Evolutionary conservation across 2,888 invertebrate genomes (phyloP), one percentile per base, ranked within the genome.

Genomic region (Melipona bicolor): DNA sequence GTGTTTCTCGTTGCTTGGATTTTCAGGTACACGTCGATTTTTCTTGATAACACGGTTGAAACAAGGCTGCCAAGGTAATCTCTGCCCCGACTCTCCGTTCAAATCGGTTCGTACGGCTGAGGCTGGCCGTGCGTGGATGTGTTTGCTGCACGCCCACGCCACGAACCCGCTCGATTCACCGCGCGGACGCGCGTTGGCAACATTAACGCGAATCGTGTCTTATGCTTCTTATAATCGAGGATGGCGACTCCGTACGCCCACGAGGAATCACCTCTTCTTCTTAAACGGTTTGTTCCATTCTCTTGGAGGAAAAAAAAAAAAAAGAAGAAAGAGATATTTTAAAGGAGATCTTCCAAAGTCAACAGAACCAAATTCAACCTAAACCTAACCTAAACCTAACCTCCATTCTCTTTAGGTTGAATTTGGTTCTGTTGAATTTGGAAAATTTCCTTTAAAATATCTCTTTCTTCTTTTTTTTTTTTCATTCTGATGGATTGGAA

Each of bases 21-120:
- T 83, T 82, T 71, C 67, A 82, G n/a, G 36, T 68, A 67, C 75
- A 19, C 49, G 19, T n/a, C 27, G 17, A 65, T 36, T 64, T 62
- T 72, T 69, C 64, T 73, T 67, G 83, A 83, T 83, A 82, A 83
- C 79, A 79, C 43, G 74, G 27, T 74, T 78, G 61, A 68, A 78
- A 67, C 77, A 62, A 52, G 61, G 59, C 52, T 76, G 19, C 73
- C 72, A 83, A 84, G 80, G 80, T 74, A 67, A 74, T 79, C 83
- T 61, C 21, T 50, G 73, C 17, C 15, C 6, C 43, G 54, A 27
- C 32, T 64, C 43, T 49, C 68, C 65, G 32, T 83, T 83, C 83
- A 52, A 75, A 76, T 73, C 69, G 54, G 75, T 52, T 32, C 43
- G 69, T 73, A 54, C 76, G 84, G 79, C 56, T 54, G 56, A 19